A percentile compares a stretch with the other conserved stretches of the same genome.
These are phyloP conservation scores for Solea senegalensis DNA, from an alignment of 2,113 vertebrate genomes.

Conservation along the genomic window DNA sequence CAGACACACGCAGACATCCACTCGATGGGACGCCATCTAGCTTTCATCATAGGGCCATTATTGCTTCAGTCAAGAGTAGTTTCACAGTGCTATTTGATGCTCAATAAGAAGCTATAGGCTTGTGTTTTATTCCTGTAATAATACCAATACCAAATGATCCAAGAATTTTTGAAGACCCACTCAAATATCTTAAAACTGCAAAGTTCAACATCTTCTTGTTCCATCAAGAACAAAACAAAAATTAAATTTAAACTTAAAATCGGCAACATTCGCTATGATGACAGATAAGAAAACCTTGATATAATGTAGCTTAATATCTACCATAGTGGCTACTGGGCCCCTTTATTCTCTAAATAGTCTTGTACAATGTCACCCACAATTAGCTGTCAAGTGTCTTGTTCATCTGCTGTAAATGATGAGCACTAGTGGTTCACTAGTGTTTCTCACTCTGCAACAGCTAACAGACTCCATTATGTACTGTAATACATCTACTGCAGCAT, in stretches of 20 bases:
- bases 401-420: constrained; percentile 31
- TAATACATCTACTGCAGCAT: constrained; percentile 12
- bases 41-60: constrained; percentile 78
- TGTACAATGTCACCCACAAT: constrained; percentile 35
- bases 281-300: constrained; percentile 1
- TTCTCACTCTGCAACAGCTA: constrained; percentile 26
- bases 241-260: neutral
- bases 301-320: neutral
- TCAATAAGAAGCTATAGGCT: constrained; percentile 35
- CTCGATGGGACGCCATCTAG: constrained; percentile 68
- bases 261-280: neutral
- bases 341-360: constrained; percentile 30
- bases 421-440: neutral
- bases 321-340: neutral
- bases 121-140: constrained; percentile 26
- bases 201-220: neutral
- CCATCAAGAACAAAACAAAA: neutral
- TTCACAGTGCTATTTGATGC: constrained; percentile 40
- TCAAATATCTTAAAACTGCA: neutral
- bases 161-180: neutral
- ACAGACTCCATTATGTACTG: constrained; percentile 29
- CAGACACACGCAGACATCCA: constrained; percentile 41
- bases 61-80: constrained; percentile 62
- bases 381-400: constrained; percentile 43
- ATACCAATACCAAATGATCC: neutral